These are phyloP conservation scores for Pogonognathellus flavescens DNA, from an alignment of 1,140 invertebrate genomes.

Conservation along the genomic window DNA sequence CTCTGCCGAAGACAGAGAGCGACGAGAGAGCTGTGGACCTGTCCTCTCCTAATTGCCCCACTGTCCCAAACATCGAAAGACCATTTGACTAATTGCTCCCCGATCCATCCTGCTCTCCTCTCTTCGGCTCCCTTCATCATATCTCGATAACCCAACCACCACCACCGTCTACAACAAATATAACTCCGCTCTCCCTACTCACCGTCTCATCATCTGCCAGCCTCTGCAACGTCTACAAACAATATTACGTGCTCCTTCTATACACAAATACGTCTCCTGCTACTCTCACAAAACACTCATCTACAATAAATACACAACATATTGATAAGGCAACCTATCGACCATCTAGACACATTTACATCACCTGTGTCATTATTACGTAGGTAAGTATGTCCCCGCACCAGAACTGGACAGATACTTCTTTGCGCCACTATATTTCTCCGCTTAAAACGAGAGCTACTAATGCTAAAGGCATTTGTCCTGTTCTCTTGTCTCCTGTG, in stretches of 20 bases:
- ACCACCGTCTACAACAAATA: neutral
- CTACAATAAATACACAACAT: no score
- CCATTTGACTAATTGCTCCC: conserved; percentile 67
- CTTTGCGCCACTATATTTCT: neutral
- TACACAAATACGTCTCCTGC: no score
- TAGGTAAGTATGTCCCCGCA: no score
- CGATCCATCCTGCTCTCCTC: conserved; percentile 49
- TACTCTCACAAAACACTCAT: no score
- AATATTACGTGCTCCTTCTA: neutral
- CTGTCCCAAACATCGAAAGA: conserved; percentile 65
- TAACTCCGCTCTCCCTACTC: neutral
- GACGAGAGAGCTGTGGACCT: conserved; percentile 50
- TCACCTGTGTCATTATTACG: no score
- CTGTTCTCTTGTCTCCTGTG: neutral
- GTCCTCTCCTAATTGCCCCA: conserved; percentile 66
- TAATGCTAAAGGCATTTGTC: neutral
- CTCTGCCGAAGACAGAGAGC: conserved; percentile 40
- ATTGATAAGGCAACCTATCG: no score
- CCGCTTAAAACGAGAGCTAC: neutral
- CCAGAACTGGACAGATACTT: neutral
- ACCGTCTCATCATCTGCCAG: neutral
- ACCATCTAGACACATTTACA: no score
- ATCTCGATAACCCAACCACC: neutral
- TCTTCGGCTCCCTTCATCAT: neutral
- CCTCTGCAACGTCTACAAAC: neutral